Conservation (phyloP, 2,113 vertebrate species). For the Burhinus bistriatus region DNA sequence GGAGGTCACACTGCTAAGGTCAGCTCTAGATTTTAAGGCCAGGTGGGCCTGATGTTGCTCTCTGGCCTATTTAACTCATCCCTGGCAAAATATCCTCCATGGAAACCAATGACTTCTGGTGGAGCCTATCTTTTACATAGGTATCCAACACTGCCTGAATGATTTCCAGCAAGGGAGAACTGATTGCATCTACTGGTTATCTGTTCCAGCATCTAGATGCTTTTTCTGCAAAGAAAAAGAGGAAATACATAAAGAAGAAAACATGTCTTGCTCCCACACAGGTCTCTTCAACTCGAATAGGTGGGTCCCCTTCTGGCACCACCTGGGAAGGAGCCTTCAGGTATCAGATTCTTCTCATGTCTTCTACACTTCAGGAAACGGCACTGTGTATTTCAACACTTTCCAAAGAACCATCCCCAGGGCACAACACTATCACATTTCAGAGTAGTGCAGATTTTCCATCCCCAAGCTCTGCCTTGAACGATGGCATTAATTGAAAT, state of each 20-base stretch:
- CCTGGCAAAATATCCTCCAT: neutral
- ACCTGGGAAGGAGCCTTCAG: neutral
- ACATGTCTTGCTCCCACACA: neutral
- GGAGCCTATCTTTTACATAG: fast-evolving
- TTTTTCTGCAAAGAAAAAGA: neutral
- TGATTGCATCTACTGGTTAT: neutral
- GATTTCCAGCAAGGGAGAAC: neutral
- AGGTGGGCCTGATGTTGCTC: neutral
- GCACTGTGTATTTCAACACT: neutral
- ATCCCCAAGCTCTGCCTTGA: neutral
- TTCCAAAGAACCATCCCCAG: neutral
- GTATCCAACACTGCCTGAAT: neutral
- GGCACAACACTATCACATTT: neutral
- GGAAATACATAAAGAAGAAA: neutral
- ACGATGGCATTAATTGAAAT: neutral
- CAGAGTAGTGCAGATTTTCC: neutral
- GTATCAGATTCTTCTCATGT: neutral
- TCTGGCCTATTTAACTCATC: neutral
- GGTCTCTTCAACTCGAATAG: neutral
- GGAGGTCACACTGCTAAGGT: neutral
- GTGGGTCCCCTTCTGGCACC: neutral
- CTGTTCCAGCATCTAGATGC: neutral
- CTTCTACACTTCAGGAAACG: neutral
- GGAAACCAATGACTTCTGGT: neutral
- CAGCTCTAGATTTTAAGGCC: neutral